phyloP scores from a whole-genome alignment of 2,797 vertebrate genomes.

The Neosilurus mollespiculum region DNA sequence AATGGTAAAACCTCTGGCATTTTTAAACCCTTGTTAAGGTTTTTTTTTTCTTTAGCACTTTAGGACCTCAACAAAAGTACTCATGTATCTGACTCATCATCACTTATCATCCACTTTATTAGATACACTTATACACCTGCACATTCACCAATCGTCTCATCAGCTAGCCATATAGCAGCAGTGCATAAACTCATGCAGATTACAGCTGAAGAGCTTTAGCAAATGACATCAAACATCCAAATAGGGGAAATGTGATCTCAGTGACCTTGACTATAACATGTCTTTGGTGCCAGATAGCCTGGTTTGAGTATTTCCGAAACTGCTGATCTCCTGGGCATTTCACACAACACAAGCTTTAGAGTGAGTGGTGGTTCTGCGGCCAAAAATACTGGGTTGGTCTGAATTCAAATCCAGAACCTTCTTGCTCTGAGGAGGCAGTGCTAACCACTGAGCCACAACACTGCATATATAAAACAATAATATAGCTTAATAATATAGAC shows the following conservation, averaged over 20 bases:
- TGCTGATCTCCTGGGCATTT: background rate
- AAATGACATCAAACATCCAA: background rate
- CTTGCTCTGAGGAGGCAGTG: too few relatives aligned
- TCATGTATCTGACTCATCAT: too few relatives aligned
- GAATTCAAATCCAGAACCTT: too few relatives aligned
- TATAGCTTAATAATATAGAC: background rate
- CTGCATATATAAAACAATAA: background rate
- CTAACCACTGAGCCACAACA: too few relatives aligned
- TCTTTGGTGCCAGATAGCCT: background rate
- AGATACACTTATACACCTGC: background rate
- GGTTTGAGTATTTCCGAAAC: background rate
- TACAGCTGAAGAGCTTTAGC: background rate
- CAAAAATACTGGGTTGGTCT: background rate
- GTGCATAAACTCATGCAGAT: conserved; percentile 1
- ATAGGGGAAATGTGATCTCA: background rate
- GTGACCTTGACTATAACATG: background rate
- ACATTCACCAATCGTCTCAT: background rate
- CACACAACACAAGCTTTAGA: background rate
- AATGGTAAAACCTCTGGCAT: background rate
- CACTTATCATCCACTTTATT: background rate
- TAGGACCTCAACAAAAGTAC: background rate
- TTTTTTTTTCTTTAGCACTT: background rate
- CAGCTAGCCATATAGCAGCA: background rate
- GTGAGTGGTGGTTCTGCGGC: background rate
- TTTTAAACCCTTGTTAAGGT: background rate